These are phyloP conservation scores for Nestor notabilis DNA, from an alignment of 2,113 vertebrate species.

Conservation along the genomic window DNA sequence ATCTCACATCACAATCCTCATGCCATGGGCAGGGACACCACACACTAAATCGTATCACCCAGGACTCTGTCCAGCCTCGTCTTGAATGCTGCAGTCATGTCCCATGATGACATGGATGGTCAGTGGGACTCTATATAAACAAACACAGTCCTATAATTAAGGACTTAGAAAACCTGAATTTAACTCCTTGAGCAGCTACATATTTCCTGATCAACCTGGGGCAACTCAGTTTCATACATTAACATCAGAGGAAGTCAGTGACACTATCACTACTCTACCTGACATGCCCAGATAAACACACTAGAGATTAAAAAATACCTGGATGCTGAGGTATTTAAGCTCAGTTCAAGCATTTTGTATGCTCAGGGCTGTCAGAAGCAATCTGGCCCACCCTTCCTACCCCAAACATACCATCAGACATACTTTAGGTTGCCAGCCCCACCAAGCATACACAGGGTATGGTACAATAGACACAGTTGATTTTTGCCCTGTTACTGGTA, in stretches of 20 bases:
- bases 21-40: background rate
- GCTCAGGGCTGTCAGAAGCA: background rate
- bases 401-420: background rate
- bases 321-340: background rate
- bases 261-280: background rate
- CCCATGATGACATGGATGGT: background rate
- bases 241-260: background rate
- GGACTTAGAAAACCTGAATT: background rate
- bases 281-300: rapidly evolving
- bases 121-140: background rate
- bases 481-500: background rate
- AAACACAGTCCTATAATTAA: background rate
- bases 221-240: background rate
- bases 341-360: background rate
- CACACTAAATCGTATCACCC: background rate
- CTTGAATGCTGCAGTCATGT: background rate
- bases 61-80: background rate
- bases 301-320: background rate
- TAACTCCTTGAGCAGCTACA: background rate
- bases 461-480: background rate
- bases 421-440: background rate
- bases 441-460: background rate
- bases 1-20: background rate
- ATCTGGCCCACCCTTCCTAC: background rate
- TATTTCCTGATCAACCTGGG: background rate